phyloP scores from a whole-genome alignment of 2,888 invertebrate genomes.

The Callinectes sapidus region DNA sequence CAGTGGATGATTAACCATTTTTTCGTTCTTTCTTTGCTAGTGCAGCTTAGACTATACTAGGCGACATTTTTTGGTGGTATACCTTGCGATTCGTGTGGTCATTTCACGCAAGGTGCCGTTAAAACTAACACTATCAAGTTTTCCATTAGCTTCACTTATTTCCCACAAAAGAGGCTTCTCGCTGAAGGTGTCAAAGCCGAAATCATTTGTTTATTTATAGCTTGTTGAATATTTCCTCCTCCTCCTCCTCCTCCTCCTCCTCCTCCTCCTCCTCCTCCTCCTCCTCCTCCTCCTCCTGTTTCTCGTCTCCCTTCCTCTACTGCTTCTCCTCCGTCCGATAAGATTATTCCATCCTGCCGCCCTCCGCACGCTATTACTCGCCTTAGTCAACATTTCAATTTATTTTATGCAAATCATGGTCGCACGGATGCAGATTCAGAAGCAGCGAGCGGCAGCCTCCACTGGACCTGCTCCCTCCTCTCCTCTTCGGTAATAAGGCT shows the following conservation, averaged over 20 bases:
- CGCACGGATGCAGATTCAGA: slow-evolving; percentile 16
- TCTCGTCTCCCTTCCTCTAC: not conserved
- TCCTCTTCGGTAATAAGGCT: slow-evolving; percentile 13
- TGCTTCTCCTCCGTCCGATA: slow-evolving; percentile 21
- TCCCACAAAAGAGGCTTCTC: too few species aligned
- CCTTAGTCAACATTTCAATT: slow-evolving; percentile 55
- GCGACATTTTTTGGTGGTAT: too few species aligned
- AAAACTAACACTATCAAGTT: too few species aligned
- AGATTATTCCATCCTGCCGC: slow-evolving; percentile 31
- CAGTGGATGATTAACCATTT: too few species aligned
- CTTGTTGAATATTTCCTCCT: not conserved
- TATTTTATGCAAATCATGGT: slow-evolving; percentile 51
- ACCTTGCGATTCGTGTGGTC: too few species aligned
- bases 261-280: not conserved
- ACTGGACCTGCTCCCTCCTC: not conserved
- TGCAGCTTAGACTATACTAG: too few species aligned
- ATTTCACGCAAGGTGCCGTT: too few species aligned
- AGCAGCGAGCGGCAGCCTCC: slow-evolving; percentile 13
- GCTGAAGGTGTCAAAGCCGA: not conserved
- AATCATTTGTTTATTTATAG: not conserved
- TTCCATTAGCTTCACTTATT: too few species aligned
- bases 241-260: not conserved
- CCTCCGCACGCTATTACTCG: slow-evolving; percentile 29
- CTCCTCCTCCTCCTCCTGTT: not conserved
- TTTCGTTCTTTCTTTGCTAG: too few species aligned